Base-by-base conservation (phyloP, 2,888 invertebrate species). In the Drosophila macrospina region DNA sequence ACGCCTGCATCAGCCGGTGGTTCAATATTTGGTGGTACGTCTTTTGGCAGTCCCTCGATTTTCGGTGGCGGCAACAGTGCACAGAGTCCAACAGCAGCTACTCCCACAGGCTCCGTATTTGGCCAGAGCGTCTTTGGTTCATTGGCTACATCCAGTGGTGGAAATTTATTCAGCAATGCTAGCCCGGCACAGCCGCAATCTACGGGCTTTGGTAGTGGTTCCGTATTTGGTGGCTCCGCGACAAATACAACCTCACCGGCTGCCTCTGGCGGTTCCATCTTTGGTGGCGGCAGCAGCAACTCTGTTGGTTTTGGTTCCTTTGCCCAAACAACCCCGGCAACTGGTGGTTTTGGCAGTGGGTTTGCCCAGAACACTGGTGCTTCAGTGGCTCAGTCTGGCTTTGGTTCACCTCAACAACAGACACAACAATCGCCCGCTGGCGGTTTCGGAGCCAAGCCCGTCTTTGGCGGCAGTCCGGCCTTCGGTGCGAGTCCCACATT, bases 401-500 rank as follows among this genome's bases (percentile, higher is more conserved):
- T 92, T 60, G 91, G 91, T 0, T 90, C 92, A 1, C 88, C 91
- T 3, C 89, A 74, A 15, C 74, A 57, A 73, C 86, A n/a, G 74
- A 69, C 30, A 78, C 82, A 74, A 30, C 87, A 56, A 74, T 85
- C 64, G 52, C 81, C 56, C 16, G 80, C 60, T 75, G 83, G 89
- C 13, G 90, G 88, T 3, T 92, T 92, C 62, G 92, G 91, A 0
- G 84, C 86, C 2, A 89, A 91, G 24, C 90, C 92, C 2, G 90
- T 91, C 6, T 92, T 92, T 74, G 92, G 92, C 0, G 90, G 91
- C n/a, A 88, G 81, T 24, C 89, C 90, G n/a, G 80, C 91, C 0
- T 92, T 92, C 47, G 92, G 92, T 0, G 81, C 86, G 0, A 88
- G 89, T 32, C 90, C 92, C 32, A 91, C 91, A 6, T 92, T 92